Base-by-base conservation (phyloP, 1,140 invertebrate species). In the Manduca sexta region DNA sequence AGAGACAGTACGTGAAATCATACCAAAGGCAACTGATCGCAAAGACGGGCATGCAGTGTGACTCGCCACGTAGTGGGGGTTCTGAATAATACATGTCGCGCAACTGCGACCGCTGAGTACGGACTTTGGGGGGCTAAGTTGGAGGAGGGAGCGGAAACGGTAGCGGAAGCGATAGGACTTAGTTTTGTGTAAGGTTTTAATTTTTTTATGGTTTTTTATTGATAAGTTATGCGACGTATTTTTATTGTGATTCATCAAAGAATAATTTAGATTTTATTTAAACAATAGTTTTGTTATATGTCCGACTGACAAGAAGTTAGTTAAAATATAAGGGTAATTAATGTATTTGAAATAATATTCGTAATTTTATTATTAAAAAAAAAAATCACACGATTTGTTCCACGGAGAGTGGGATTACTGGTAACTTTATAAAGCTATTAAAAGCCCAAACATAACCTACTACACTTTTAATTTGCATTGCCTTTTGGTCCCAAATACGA, bases 21-120 rank as follows among this genome's bases (percentile, higher is more conserved):
- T 39, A 46, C 18, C 44, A 42, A 48, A 35, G 31, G 42, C 30
- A 33, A 44, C 12, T 14, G 44, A 45, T 50, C 31, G 53, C 41
- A 45, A 45, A 30, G 44, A 17, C 15, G 33, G 34, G n/a, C 38
- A 26, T 11, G 37, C 42, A 16, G 30, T 37, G 49, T 40, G 46
- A 47, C 33, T 45, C 34, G 45, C 53, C 52, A 51, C 50, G 52
- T 59, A 64, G 49, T 46, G 17, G 33, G 45, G 38, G 33, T 18
- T 48, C 52, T 69, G 73, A 74, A 74, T 76, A 76, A 74, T 71
- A 73, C 58, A 75, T 74, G 47, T 49, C 50, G 54, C 56, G 52
- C 61, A 58, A 60, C 68, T 67, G 64, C 56, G 56, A 50, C 56
- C 63, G 42, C 55, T 50, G 45, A 56, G 52, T 54, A 52, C 45